Evolutionary conservation across 2,888 invertebrate genomes (phyloP).

Genomic region (Saturnia japonica): DNA sequence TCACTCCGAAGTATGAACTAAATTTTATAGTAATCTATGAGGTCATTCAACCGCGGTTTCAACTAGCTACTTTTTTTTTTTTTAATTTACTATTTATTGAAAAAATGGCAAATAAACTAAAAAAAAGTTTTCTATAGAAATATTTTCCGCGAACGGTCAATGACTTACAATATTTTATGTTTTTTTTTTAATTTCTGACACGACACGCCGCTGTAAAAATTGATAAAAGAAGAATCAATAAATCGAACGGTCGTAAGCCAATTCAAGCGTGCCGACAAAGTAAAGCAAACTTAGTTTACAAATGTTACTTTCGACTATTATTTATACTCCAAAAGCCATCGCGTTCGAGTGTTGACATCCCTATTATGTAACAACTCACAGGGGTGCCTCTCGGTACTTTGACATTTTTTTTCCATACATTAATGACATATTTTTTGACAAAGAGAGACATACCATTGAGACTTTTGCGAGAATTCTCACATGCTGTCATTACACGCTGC

Average conservation of each 20-base stretch:
- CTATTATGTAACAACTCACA: constrained; percentile 76
- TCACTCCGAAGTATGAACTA: not conserved
- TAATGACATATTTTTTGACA: constrained; percentile 75
- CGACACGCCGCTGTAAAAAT: constrained; percentile 28
- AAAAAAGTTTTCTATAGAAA: not conserved
- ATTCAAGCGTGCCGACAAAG: constrained; percentile 73
- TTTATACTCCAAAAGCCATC: constrained; percentile 73
- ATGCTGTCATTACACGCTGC: constrained; percentile 75
- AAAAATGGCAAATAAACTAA: not conserved
- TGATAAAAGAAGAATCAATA: constrained; percentile 63
- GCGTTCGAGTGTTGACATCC: constrained; percentile 75
- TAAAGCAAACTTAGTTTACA: constrained; percentile 55
- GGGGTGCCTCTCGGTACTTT: constrained; percentile 65
- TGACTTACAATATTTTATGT: not conserved
- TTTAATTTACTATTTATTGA: not conserved
- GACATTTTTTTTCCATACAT: constrained; percentile 65
- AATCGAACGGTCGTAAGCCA: constrained; percentile 51
- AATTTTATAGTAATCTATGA: not conserved
- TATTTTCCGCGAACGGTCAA: not conserved
- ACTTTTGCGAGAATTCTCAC: constrained; percentile 62
- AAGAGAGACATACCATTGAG: constrained; percentile 76
- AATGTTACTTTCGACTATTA: constrained; percentile 60
- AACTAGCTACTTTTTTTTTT: too few relatives aligned
- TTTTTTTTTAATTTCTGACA: constrained; percentile 2
- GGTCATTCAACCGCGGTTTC: not conserved